phyloP scores from a whole-genome alignment of 1,140 invertebrate species.

The Cherax destructor region DNA sequence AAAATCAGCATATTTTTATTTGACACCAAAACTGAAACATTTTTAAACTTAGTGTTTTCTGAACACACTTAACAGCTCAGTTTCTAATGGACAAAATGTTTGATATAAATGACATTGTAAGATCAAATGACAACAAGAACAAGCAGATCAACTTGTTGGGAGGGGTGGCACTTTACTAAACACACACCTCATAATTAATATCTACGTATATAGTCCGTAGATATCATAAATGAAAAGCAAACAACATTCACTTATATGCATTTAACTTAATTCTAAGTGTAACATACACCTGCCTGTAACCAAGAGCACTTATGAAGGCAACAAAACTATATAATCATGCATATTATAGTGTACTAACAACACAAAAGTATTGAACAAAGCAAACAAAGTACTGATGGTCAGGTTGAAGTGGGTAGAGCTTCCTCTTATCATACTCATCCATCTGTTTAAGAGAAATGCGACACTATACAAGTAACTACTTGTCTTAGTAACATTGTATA shows the following conservation, averaged over 20 bases:
- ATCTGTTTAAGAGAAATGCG: neutral
- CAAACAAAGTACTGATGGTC: slow-evolving; percentile 6
- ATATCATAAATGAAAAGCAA: neutral
- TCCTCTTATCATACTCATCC: neutral
- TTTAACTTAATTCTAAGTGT: neutral
- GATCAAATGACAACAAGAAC: neutral
- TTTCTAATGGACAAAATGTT: neutral
- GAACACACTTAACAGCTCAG: neutral
- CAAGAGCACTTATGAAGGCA: neutral
- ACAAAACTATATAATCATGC: neutral
- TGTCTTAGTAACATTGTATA: neutral
- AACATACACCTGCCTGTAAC: slow-evolving; percentile 2
- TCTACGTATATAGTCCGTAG: neutral
- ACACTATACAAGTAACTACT: neutral
- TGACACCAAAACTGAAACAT: neutral
- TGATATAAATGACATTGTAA: neutral
- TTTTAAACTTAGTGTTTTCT: neutral
- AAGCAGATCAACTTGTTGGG: neutral
- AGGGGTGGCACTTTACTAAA: neutral
- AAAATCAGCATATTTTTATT: neutral
- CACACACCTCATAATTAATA: slow-evolving; percentile 1
- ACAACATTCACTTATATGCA: neutral
- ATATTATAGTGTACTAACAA: neutral
- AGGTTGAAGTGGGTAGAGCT: neutral
- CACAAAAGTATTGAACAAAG: neutral